A percentile compares a stretch with the other conserved stretches of the same genome.
Conservation (phyloP, 35 echinoderm and acorn worm genomes). For the Diadema setosum region DNA sequence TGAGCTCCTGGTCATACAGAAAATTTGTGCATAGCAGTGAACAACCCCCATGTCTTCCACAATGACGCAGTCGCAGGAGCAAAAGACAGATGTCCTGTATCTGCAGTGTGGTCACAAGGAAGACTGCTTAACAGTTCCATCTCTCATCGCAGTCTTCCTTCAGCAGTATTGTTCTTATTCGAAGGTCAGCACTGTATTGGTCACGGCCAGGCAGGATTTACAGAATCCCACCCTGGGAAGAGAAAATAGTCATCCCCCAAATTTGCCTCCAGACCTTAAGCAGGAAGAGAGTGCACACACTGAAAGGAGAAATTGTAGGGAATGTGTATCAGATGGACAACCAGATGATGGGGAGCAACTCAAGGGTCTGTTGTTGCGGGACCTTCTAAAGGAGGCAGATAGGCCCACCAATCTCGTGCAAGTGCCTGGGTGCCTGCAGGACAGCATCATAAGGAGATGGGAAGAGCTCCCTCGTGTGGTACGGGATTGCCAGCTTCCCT, state of each 20-base stretch:
- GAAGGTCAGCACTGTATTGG: not conserved
- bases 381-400: too few species aligned
- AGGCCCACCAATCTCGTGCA: not conserved
- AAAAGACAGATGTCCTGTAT: not conserved
- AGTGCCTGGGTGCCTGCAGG: not conserved
- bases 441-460: not conserved
- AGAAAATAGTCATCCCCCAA: not conserved
- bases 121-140: not conserved
- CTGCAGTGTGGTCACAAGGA: not conserved
- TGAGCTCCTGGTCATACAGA: too few species aligned
- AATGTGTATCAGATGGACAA: not conserved
- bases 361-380: not conserved
- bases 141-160: not conserved
- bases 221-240: not conserved
- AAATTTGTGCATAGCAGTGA: too few species aligned
- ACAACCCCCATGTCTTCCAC: too few species aligned
- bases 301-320: not conserved
- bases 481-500: conserved; percentile 30
- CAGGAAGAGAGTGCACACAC: not conserved
- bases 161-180: not conserved
- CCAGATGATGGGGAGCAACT: not conserved
- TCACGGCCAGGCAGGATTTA: not conserved
- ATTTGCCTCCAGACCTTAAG: not conserved
- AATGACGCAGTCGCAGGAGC: too few species aligned
- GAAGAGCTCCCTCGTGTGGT: conserved; percentile 10